These are phyloP conservation scores for Lasioglossum villosulum DNA, from an alignment of 2,888 invertebrate species.

Conservation along the genomic window DNA sequence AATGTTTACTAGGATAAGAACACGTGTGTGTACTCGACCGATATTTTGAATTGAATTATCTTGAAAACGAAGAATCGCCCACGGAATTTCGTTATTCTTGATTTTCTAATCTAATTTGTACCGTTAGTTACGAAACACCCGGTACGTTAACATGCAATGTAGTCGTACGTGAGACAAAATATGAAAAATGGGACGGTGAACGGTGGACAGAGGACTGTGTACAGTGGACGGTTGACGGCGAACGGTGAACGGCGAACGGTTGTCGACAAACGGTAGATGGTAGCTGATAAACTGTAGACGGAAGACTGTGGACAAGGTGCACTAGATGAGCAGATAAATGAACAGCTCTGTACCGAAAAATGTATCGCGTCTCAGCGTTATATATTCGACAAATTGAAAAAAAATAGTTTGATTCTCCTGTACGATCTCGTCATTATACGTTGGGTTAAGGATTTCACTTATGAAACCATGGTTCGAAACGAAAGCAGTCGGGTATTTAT, in stretches of 20 bases:
- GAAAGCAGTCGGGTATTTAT: constrained; percentile 77
- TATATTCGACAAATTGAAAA: neutral
- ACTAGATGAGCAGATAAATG: neutral
- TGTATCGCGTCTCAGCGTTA: neutral
- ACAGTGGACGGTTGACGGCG: neutral
- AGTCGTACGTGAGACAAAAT: neutral
- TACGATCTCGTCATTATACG: constrained; percentile 62
- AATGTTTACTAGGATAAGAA: too few species aligned
- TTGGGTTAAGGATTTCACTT: constrained; percentile 78
- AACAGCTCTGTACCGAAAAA: neutral
- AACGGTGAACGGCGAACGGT: neutral
- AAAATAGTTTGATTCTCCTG: constrained; percentile 69
- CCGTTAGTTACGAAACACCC: too few species aligned
- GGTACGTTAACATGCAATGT: neutral
- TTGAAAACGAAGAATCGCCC: too few species aligned
- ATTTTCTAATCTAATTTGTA: too few species aligned
- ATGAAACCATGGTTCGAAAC: constrained; percentile 76
- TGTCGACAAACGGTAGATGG: neutral
- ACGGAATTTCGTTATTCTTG: too few species aligned
- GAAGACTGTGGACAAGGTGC: neutral
- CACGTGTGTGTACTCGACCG: too few species aligned
- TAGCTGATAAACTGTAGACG: neutral
- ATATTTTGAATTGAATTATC: too few species aligned
- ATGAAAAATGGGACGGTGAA: neutral
- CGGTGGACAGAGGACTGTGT: neutral